Evolutionary conservation across 2,797 vertebrate species (phyloP).

Genomic region (Pipistrellus kuhlii): DNA sequence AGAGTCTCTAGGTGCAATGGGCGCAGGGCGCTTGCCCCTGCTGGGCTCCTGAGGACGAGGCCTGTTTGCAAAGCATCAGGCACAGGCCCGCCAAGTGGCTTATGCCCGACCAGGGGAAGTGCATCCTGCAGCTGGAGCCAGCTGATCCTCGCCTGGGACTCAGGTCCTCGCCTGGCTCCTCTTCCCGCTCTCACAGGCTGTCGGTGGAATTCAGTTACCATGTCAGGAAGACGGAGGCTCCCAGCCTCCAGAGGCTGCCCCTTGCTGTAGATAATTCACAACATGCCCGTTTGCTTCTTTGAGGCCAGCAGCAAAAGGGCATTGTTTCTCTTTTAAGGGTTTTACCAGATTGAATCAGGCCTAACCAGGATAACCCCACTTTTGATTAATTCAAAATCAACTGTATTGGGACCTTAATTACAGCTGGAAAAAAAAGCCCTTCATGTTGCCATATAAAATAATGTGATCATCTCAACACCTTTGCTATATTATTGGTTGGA

Average conservation of each 20-base stretch:
- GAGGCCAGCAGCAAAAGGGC: background rate
- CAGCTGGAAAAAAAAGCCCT: background rate
- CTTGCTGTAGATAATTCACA: too few species aligned
- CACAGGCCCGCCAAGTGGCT: rapidly evolving
- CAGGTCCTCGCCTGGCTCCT: background rate
- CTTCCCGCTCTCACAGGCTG: background rate
- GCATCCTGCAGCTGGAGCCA: background rate
- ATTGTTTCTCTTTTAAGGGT: background rate
- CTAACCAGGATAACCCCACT: background rate
- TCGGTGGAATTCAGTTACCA: background rate
- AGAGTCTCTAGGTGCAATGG: background rate
- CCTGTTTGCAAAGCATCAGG: background rate
- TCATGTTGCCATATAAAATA: background rate
- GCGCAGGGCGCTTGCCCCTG: background rate
- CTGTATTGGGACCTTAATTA: background rate
- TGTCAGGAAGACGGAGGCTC: background rate
- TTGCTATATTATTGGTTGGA: background rate
- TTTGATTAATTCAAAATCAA: slow-evolving; percentile 4
- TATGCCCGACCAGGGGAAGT: background rate
- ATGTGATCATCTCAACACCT: too few species aligned
- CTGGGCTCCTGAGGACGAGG: too few species aligned
- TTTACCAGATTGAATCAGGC: background rate
- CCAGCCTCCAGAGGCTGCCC: background rate
- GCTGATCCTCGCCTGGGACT: background rate
- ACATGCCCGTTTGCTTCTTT: background rate